These are phyloP conservation scores for Leuctra nigra DNA, from an alignment of 2,888 invertebrate species.

Conservation along the genomic window DNA sequence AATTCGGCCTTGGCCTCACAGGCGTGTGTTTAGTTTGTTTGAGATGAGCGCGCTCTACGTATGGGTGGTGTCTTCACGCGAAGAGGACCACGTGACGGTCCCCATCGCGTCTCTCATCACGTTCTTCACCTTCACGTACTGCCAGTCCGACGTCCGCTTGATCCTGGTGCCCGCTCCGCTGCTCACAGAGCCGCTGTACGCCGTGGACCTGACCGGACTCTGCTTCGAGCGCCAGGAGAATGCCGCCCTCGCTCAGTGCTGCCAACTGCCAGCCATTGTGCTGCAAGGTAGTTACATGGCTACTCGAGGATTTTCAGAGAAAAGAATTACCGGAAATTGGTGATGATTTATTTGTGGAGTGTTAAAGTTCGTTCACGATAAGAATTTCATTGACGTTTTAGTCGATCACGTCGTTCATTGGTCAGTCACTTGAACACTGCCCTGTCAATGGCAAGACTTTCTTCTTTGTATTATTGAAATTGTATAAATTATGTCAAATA, in stretches of 20 bases:
- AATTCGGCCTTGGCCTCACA: too few species aligned
- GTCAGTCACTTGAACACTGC: too few species aligned
- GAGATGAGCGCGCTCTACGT: constrained; percentile 37
- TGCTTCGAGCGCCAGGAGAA: constrained; percentile 16
- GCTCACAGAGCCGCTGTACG: constrained; percentile 16
- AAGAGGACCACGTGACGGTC: constrained; percentile 35
- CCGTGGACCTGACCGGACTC: constrained; percentile 17
- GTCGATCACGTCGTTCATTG: too few species aligned
- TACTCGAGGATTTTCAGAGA: too few species aligned
- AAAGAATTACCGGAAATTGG: too few species aligned
- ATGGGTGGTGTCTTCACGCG: constrained; percentile 33
- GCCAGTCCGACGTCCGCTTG: constrained; percentile 42
- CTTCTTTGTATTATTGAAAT: too few species aligned
- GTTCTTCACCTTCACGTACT: constrained; percentile 54
- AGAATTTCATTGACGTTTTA: too few species aligned
- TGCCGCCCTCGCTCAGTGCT: constrained; percentile 32
- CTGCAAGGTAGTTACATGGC: too few species aligned
- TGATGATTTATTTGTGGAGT: too few species aligned
- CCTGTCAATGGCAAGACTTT: too few species aligned
- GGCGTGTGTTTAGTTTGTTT: constrained; percentile 43
- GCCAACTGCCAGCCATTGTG: constrained; percentile 59
- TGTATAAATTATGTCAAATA: too few species aligned
- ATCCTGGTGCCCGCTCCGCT: constrained; percentile 43
- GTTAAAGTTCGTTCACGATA: too few species aligned
- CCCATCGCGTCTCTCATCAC: constrained; percentile 58